Base-by-base conservation (phyloP, 2,113 vertebrate genomes). In the Heterochromis multidens region DNA sequence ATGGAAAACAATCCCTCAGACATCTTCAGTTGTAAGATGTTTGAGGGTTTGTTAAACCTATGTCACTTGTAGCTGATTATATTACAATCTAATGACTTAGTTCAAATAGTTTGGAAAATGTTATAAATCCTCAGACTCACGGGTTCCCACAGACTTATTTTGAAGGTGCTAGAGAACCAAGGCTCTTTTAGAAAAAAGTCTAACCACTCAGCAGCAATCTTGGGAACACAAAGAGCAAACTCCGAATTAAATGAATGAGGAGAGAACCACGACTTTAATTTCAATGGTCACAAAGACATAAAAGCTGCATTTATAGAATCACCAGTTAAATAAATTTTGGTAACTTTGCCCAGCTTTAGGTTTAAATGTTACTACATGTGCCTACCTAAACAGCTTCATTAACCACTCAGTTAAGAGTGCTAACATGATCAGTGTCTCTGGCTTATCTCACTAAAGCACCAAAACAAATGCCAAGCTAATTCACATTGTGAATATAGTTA, bases 21-120 rank as follows among this genome's bases (percentile, higher is more conserved):
- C 33, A 40, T 14, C 6, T 1, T 63, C 1, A 37, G 1, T 23
- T 6, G 0, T 21, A 65, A 14, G 12, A 21, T n/a, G 0, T 65
- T 65, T 65, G 33, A 12, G 21, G 1, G 33, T 65, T 37, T 70
- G 8, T 8, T 35, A 16, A 70, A 46, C 40, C 23, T 46, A 27
- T 70, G 33, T 23, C 12, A 23, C 62, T 40, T 65, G 4, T 23
- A 40, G 1, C 35, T 65, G 62, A 40, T 65, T 35, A 65, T 40
- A 65, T 1, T 67, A 67, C 63, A 19, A 1, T 1, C 65, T 27
- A 70, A 70, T 70, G 37, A 19, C 13, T 70, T 27, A 11, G 65
- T 40, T 46, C 65, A 19, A 46, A 0, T 27, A 46, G 3, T 70
- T 70, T 70, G 40, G 23, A 27, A 4, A 6, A 2, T 46, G 37